Percentiles rank a stretch among this genome's conserved stretches.
phyloP scores from a whole-genome alignment of 2,888 invertebrate species.

The Drosophila mimica region DNA sequence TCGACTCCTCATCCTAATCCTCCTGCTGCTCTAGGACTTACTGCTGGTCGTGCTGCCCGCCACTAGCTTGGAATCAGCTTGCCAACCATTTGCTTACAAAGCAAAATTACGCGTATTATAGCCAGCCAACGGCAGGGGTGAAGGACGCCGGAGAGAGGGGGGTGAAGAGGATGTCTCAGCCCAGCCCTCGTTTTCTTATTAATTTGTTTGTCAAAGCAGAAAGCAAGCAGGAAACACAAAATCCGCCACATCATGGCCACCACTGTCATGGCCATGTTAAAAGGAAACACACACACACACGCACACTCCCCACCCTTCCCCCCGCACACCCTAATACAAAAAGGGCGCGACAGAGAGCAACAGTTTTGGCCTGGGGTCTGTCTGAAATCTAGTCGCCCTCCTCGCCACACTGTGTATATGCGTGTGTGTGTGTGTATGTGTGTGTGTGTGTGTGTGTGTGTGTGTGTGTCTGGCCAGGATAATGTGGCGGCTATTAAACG shows the following conservation, averaged over 20 bases:
- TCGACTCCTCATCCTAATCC: neutral
- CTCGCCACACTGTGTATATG: neutral
- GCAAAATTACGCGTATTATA: conserved; percentile 78
- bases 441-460: neutral
- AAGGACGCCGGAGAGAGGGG: neutral
- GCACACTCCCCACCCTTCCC: neutral
- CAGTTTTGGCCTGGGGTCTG: conserved; percentile 40
- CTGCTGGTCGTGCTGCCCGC: conserved; percentile 49
- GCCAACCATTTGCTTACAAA: conserved; percentile 69
- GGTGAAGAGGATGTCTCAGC: conserved; percentile 19
- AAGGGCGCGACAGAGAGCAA: conserved; percentile 34
- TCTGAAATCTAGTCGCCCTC: neutral
- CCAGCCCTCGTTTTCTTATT: conserved; percentile 69
- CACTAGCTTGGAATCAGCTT: conserved; percentile 42
- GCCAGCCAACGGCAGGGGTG: conserved; percentile 23
- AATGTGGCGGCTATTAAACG: conserved; percentile 42
- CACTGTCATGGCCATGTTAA: conserved; percentile 25
- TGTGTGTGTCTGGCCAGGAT: conserved; percentile 39
- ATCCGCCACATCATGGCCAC: conserved; percentile 67
- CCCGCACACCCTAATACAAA: neutral
- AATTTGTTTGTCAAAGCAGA: conserved; percentile 76
- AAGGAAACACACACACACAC: conserved; percentile 14
- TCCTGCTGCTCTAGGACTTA: neutral
- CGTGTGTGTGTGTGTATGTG: neutral
- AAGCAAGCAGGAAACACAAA: conserved; percentile 60